phyloP scores from a whole-genome alignment of 2,888 invertebrate genomes.

The Volucella inflata region DNA sequence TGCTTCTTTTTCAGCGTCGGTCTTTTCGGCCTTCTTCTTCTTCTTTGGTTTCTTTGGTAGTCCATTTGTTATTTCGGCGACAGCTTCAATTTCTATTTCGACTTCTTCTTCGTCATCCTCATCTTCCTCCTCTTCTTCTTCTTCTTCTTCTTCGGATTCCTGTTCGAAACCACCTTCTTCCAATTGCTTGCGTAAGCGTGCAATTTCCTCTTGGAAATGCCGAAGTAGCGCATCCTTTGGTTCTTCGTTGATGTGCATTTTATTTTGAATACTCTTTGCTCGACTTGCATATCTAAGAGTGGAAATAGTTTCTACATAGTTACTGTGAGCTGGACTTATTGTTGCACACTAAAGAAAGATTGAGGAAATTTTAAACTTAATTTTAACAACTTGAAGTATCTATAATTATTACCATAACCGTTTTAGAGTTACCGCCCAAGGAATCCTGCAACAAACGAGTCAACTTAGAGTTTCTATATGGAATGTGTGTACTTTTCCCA shows the following conservation, averaged over 20 bases:
- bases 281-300: slow-evolving; percentile 98
- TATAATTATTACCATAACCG: slow-evolving; percentile 89
- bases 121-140: slow-evolving; percentile 81
- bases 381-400: slow-evolving; percentile 22
- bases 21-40: slow-evolving; percentile 84
- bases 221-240: slow-evolving; percentile 97
- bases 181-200: slow-evolving; percentile 93
- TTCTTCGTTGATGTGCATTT: slow-evolving; percentile 97
- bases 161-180: slow-evolving; percentile 86
- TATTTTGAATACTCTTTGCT: slow-evolving; percentile 98
- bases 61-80: slow-evolving; percentile 85
- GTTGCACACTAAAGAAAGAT: slow-evolving; percentile 91
- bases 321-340: slow-evolving; percentile 97
- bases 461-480: slow-evolving; percentile 98
- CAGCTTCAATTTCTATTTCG: slow-evolving; percentile 84
- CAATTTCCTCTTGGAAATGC: slow-evolving; percentile 98
- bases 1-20: slow-evolving; percentile 87
- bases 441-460: slow-evolving; percentile 98
- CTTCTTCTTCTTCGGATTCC: slow-evolving; percentile 80
- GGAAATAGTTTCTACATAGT: slow-evolving; percentile 98
- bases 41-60: slow-evolving; percentile 85
- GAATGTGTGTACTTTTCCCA: slow-evolving; percentile 98
- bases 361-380: slow-evolving; percentile 16
- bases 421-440: slow-evolving; percentile 97
- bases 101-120: slow-evolving; percentile 85